Percentiles rank a stretch among this genome's conserved stretches.
phyloP scores from a whole-genome alignment of 2,888 invertebrate genomes.

The Anticlea derivata region DNA sequence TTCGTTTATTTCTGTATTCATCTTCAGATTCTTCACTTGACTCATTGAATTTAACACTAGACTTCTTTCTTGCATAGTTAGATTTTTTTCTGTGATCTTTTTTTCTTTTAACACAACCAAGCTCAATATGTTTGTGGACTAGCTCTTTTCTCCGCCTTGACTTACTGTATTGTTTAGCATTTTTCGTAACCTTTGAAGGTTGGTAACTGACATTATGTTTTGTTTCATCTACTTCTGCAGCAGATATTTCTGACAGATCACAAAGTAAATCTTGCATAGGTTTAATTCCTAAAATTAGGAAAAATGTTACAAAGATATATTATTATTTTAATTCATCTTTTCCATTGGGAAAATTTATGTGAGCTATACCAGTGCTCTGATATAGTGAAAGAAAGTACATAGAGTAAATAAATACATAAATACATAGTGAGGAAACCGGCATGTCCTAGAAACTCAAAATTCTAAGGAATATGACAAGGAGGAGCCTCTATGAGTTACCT shows the following conservation, averaged over 20 bases:
- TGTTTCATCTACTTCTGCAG: constrained; percentile 58
- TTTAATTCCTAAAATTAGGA: constrained; percentile 46
- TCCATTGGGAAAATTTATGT: too few relatives aligned
- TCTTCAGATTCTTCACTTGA: constrained; percentile 74
- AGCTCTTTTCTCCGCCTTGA: constrained; percentile 55
- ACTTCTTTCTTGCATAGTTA: constrained; percentile 52
- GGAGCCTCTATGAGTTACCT: too few relatives aligned
- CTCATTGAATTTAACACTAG: constrained; percentile 50
- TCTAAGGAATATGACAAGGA: too few relatives aligned
- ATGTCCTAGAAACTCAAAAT: too few relatives aligned
- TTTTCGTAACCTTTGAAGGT: constrained; percentile 43
- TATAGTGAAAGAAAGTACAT: too few relatives aligned
- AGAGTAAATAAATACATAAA: too few relatives aligned
- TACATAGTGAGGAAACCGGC: too few relatives aligned
- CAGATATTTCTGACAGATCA: constrained; percentile 66
- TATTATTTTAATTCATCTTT: too few relatives aligned
- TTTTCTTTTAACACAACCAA: constrained; percentile 34
- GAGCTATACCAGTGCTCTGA: too few relatives aligned
- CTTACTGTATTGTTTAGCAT: constrained; percentile 50
- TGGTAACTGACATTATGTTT: constrained; percentile 36
- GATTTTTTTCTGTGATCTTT: constrained; percentile 57
- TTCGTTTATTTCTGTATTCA: constrained; percentile 72
- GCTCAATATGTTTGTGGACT: constrained; percentile 30
- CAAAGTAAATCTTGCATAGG: constrained; percentile 44
- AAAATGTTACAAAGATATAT: constrained; percentile 33